Conservation (phyloP, 2,797 vertebrate species). For the Poeciliopsis infans region DNA sequence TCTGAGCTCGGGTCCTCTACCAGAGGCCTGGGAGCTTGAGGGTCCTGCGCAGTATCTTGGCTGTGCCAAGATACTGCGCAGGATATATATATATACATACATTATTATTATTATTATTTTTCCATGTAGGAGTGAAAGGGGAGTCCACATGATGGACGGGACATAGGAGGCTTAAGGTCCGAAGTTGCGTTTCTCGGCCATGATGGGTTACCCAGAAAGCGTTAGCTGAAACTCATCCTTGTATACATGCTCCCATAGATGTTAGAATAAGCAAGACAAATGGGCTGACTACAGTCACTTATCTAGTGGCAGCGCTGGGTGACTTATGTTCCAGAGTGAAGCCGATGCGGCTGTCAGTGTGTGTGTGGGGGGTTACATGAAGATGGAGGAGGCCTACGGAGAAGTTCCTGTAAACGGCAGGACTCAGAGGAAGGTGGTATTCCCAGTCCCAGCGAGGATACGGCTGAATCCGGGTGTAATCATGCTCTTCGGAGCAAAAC, state of each 20-base stretch:
- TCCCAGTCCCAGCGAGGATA: slow-evolving; percentile 19
- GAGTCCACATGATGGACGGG: slow-evolving; percentile 80
- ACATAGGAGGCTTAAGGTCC: slow-evolving; percentile 66
- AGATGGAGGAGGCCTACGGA: not conserved
- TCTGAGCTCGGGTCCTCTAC: no score
- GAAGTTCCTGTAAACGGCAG: slow-evolving; percentile 37
- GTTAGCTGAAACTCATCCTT: slow-evolving; percentile 64
- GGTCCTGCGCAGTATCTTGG: no score
- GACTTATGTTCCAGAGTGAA: slow-evolving; percentile 9
- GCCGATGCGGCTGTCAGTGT: slow-evolving; percentile 12
- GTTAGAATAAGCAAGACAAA: slow-evolving; percentile 7
- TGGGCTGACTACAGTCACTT: not conserved
- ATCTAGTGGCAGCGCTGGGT: slow-evolving; percentile 13
- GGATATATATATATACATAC: no score
- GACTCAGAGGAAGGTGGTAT: slow-evolving; percentile 17
- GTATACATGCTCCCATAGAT: not conserved
- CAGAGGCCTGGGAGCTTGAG: no score
- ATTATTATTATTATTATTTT: not conserved
- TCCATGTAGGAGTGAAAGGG: slow-evolving; percentile 72
- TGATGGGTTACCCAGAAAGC: slow-evolving; percentile 82
- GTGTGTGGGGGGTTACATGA: slow-evolving; percentile 5
- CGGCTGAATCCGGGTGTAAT: slow-evolving; percentile 35
- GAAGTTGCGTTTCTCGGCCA: slow-evolving; percentile 74
- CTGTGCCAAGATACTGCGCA: no score
- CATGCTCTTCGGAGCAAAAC: slow-evolving; percentile 81